These are phyloP conservation scores for Trachythela sp. DNA, from an alignment of 64 coral and sea anemone species.

Conservation along the genomic window DNA sequence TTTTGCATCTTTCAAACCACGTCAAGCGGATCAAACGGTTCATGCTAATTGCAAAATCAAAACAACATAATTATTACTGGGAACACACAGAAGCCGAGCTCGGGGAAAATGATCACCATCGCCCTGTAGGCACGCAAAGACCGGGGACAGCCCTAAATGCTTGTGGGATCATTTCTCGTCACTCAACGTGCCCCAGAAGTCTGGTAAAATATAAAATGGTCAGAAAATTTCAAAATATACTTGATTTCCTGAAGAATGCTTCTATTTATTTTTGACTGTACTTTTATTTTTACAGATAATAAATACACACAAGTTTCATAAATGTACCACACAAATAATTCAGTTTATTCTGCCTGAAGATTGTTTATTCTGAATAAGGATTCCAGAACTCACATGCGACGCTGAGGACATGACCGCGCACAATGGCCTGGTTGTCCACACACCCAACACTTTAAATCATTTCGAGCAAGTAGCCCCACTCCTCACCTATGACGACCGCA, in stretches of 20 bases:
- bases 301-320: no score
- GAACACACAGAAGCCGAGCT: background rate
- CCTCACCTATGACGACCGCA: background rate
- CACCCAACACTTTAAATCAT: background rate
- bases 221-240: no score
- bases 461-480: background rate
- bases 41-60: background rate
- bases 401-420: background rate
- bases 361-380: no score
- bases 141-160: no score
- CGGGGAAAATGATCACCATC: background rate
- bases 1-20: background rate
- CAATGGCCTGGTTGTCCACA: background rate
- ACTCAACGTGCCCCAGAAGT: background rate
- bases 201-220: background rate
- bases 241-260: no score
- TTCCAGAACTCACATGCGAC: background rate
- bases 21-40: background rate
- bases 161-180: no score
- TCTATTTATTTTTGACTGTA: no score
- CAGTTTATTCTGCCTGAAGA: no score
- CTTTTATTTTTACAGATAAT: no score
- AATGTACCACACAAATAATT: no score
- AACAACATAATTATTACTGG: background rate
- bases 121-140: no score